phyloP scores from a whole-genome alignment of 2,797 vertebrate species.

The Chelidonichthys spinosus region DNA sequence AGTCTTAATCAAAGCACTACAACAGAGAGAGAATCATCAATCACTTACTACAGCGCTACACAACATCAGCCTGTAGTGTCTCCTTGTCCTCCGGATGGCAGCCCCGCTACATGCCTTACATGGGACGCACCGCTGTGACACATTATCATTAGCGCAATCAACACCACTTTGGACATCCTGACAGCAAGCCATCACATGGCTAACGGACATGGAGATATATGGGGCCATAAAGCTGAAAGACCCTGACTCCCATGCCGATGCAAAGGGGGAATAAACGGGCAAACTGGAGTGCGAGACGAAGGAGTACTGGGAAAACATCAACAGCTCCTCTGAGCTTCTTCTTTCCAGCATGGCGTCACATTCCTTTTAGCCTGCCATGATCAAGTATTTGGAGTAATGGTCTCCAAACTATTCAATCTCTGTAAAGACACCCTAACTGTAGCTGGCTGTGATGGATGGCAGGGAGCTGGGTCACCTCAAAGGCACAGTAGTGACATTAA shows the following conservation, averaged over 20 bases:
- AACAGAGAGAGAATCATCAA: conserved; percentile 81
- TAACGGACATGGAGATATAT: conserved; percentile 65
- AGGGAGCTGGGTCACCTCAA: conserved; percentile 71
- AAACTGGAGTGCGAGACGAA: neutral
- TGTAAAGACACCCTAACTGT: conserved; percentile 43
- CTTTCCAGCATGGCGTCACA: conserved; percentile 23
- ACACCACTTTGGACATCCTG: conserved; percentile 66
- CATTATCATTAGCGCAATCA: conserved; percentile 78
- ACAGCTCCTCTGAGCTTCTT: conserved; percentile 25
- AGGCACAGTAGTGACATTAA: conserved; percentile 74
- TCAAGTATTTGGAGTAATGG: conserved; percentile 47
- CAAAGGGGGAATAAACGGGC: neutral
- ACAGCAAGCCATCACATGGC: conserved; percentile 61
- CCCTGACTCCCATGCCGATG: conserved; percentile 33
- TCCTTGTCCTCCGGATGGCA: conserved; percentile 60
- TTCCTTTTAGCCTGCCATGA: conserved; percentile 46
- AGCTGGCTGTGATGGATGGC: conserved; percentile 77
- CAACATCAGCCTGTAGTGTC: conserved; percentile 61
- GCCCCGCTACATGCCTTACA: conserved; percentile 49
- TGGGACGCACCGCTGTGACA: conserved; percentile 66
- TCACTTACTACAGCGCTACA: conserved; percentile 75
- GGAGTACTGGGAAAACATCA: conserved; percentile 11
- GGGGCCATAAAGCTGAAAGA: conserved; percentile 47
- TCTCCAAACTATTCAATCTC: conserved; percentile 46
- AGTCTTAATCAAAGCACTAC: conserved; percentile 83